Evolutionary conservation across 2,888 invertebrate genomes (phyloP), one percentile per base, ranked within the genome.

Genomic region (Iphiclides podalirius): DNA sequence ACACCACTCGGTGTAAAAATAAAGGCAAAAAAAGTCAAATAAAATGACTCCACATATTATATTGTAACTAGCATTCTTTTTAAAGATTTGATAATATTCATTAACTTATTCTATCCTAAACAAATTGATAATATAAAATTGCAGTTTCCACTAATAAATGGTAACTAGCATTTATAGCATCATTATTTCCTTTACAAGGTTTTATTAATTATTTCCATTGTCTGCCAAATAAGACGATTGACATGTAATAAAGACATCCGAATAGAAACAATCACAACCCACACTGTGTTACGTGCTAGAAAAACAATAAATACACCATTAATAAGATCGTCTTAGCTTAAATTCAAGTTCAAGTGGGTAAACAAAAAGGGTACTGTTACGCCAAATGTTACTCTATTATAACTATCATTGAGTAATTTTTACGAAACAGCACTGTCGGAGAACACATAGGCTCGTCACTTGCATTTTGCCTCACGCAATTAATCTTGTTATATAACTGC

Each of bases 321-420:
- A 37, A 33, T 42, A 33, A 43, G 12, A 36, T 17, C 34, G 16
- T 43, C 13, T 16, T 16, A 33, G 23, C 11, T 23, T n/a, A 9
- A 43, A 33, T 43, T 48, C 38, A 48, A 48, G 47, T 48, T 48
- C 48, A 48, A 23, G 33, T 48, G 14, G 16, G 36, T 36, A 41
- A 38, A 12, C 11, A 26, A 36, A 13, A 15, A 3, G 38, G 6
- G 2, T n/a, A 7, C 43, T 38, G 23, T 33, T 23, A 15, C 28
- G 38, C 23, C 9, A 15, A 31, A 31, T 31, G 31, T 31, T 31
- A 12, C 31, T 31, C 3, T 31, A 31, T 31, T 11, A 11, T 11
- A n/a, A 11, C 11, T 2, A 11, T 1, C n/a, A 6, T 31, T 31
- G 6, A n/a, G 11, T 12, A 2, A 11, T 31, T 31, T 31, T 31